Evolutionary conservation across 2,888 invertebrate species (phyloP), one percentile per base, ranked within the genome.

Genomic region (Drosophila monieri): DNA sequence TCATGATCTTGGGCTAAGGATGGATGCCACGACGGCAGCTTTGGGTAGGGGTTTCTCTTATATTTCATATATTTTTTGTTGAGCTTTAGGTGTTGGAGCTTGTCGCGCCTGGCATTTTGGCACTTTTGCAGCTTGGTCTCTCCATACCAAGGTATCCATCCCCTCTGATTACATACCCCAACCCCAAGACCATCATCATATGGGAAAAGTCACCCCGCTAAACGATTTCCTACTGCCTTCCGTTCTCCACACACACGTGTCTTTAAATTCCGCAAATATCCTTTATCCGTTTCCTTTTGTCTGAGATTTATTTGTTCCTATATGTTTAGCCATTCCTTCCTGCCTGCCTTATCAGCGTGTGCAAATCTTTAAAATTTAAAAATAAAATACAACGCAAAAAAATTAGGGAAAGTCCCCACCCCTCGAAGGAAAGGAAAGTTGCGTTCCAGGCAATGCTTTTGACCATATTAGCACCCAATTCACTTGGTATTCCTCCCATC

Each of bases 401-500:
- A 44, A 53, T 41, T 70, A 21, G 41, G 30, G 43, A 58, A 32
- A 14, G 30, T 53, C 47, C 47, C 64, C 65, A 59, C 25, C 57
- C 37, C 37, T 18, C 12, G 6, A 23, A 37, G 37, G 18, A 12
- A 15, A 25, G 15, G 51, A 48, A 67, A 52, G 47, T 58, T 76
- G 43, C 44, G 61, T 30, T 61, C 58, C 61, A 4, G 73, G 75
- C 77, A 73, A 68, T 67, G 56, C 77, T 77, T 88, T 86, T 76
- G 81, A 84, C 77, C 77, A 88, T 76, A 85, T 84, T 89, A 83
- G 85, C 84, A 84, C 84, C 88, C 85, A 88, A 78, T 80, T 79
- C 55, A 54, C 5, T 44, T 25, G 25, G 48, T 35, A 32, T 48
- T 49, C 58, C 68, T 41, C 60, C 25, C 39, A 47, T 21, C 52